phyloP scores from a whole-genome alignment of 1,140 invertebrate genomes.

The Dendrolimus kikuchii region DNA sequence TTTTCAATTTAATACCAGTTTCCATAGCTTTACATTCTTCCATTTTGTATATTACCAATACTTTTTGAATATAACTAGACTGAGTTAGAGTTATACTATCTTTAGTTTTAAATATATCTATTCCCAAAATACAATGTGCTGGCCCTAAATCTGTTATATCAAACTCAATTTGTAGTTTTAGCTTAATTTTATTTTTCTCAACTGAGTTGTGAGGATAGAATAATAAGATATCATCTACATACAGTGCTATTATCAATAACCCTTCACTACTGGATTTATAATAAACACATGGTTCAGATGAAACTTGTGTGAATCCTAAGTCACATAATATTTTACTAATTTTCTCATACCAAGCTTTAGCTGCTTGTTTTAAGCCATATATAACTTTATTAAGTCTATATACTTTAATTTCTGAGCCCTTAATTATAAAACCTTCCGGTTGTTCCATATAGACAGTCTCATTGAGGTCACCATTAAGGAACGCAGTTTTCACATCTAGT shows the following conservation, averaged over 20 bases:
- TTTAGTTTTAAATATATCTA: constrained; percentile 2
- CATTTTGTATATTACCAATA: constrained; percentile 4
- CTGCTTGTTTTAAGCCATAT: constrained; percentile 8
- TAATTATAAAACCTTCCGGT: constrained; percentile 6
- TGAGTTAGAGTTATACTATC: constrained; percentile 5
- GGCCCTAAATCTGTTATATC: too few relatives aligned
- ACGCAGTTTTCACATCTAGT: constrained; percentile 9
- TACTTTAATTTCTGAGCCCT: constrained; percentile 2
- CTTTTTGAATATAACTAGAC: constrained; percentile 1
- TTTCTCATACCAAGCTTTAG: constrained; percentile 7
- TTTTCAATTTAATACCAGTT: neutral
- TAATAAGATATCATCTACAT: constrained; percentile 6
- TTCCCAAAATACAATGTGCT: too few relatives aligned
- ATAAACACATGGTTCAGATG: constrained; percentile 4
- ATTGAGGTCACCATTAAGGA: constrained; percentile 6
- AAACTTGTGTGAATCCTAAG: neutral
- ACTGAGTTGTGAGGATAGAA: too few relatives aligned
- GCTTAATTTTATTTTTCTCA: too few relatives aligned
- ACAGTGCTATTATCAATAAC: neutral
- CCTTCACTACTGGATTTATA: neutral
- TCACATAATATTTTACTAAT: constrained; percentile 3
- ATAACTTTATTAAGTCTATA: constrained; percentile 3
- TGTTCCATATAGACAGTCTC: constrained; percentile 8
- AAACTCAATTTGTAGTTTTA: too few relatives aligned
- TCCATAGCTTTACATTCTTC: constrained; percentile 1